Percentiles rank a stretch among this genome's conserved stretches.
phyloP scores from a whole-genome alignment of 2,797 vertebrate species.

The Atherinosoma microstoma region DNA sequence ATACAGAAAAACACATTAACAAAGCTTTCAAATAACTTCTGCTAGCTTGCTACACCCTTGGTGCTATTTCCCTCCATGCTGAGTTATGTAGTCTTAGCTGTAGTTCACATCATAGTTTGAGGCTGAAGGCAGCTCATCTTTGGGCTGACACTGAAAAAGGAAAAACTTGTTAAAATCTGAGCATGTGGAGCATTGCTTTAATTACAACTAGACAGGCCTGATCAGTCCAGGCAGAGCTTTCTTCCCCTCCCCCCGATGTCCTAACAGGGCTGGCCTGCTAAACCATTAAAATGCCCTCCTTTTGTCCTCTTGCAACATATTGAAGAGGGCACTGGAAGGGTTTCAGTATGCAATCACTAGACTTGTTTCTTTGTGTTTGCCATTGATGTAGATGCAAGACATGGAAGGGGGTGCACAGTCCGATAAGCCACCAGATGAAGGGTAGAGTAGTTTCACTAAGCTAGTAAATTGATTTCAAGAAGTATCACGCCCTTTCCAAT shows the following conservation, averaged over 20 bases:
- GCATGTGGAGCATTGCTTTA: slow-evolving; percentile 46
- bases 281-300: slow-evolving; percentile 70
- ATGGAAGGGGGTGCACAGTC: slow-evolving; percentile 14
- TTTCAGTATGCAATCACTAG: slow-evolving; percentile 48
- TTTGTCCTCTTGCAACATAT: slow-evolving; percentile 60
- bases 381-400: slow-evolving; percentile 58
- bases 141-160: slow-evolving; percentile 3
- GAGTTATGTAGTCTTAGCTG: slow-evolving; percentile 53
- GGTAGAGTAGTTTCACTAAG: slow-evolving; percentile 9
- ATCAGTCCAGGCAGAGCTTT: slow-evolving; percentile 44
- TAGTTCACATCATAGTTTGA: slow-evolving; percentile 39
- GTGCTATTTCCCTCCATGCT: slow-evolving; percentile 16
- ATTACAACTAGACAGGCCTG: slow-evolving; percentile 55
- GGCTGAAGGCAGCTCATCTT: slow-evolving; percentile 22
- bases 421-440: slow-evolving; percentile 31
- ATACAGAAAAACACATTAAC: slow-evolving; percentile 38
- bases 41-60: slow-evolving; percentile 28
- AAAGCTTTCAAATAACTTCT: slow-evolving; percentile 13
- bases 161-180: slow-evolving; percentile 35
- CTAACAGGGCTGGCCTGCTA: slow-evolving; percentile 43
- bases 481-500: slow-evolving; percentile 8
- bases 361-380: slow-evolving; percentile 46
- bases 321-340: slow-evolving; percentile 31
- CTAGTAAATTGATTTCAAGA: neutral
- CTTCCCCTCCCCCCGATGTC: slow-evolving; percentile 55